phyloP scores from a whole-genome alignment of 1,140 invertebrate genomes.

The Pinna nobilis region DNA sequence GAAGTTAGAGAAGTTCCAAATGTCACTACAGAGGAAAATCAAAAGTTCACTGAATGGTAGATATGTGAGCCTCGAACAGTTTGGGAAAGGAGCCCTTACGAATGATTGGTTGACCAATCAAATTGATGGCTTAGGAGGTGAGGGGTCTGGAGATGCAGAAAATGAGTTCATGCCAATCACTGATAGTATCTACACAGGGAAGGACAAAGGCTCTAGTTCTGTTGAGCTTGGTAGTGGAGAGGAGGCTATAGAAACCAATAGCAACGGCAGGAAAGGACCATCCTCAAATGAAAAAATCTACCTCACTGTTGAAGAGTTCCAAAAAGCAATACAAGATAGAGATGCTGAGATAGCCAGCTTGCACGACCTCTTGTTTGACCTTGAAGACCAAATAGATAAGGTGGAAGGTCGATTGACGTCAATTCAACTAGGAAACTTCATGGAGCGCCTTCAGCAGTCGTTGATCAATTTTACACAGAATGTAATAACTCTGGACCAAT shows the following conservation, averaged over 20 bases:
- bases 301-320: slow-evolving; percentile 30
- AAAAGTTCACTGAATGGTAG: background rate
- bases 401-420: slow-evolving; percentile 40
- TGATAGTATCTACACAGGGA: slow-evolving; percentile 1
- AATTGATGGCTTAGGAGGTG: background rate
- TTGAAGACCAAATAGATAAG: slow-evolving; percentile 30
- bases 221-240: slow-evolving; percentile 26
- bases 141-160: slow-evolving; percentile 48
- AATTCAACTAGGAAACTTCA: slow-evolving; percentile 59
- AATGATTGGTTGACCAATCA: background rate
- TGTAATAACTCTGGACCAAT: slow-evolving; percentile 63
- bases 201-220: background rate
- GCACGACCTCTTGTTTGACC: slow-evolving; percentile 37
- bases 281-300: slow-evolving; percentile 19
- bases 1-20: background rate
- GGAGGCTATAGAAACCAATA: background rate
- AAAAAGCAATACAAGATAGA: slow-evolving; percentile 37
- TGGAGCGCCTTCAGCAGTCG: slow-evolving; percentile 56
- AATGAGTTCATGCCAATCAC: too few relatives aligned
- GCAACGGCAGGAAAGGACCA: too few relatives aligned
- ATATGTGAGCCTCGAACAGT: background rate
- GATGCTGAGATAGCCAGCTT: slow-evolving; percentile 41
- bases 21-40: background rate
- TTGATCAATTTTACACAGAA: slow-evolving; percentile 62
- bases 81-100: background rate